These are phyloP conservation scores for Enteromius radiatus DNA, from an alignment of 2,797 vertebrate genomes.

Conservation along the genomic window DNA sequence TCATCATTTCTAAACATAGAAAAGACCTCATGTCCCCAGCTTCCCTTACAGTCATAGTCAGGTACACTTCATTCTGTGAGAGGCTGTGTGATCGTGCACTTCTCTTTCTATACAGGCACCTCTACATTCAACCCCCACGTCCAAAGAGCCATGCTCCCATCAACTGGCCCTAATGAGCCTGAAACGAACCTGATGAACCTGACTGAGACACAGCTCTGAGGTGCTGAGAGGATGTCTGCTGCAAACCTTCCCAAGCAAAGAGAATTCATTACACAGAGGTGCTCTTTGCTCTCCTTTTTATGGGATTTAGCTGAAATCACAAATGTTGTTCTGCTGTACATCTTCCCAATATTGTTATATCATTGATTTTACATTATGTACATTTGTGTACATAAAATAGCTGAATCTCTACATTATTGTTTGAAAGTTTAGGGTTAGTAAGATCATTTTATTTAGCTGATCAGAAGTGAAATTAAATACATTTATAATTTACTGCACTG, in stretches of 20 bases:
- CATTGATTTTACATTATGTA: neutral
- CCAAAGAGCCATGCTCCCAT: constrained; percentile 43
- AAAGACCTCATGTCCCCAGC: constrained; percentile 4
- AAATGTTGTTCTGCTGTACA: neutral
- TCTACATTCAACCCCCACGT: constrained; percentile 38
- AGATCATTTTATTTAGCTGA: neutral
- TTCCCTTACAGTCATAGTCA: constrained; percentile 10
- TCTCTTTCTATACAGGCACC: constrained; percentile 32
- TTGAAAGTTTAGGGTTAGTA: neutral
- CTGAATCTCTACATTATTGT: neutral
- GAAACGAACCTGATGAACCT: constrained; percentile 59
- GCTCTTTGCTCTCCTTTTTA: constrained; percentile 17
- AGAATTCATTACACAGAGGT: constrained; percentile 21
- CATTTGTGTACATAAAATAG: neutral
- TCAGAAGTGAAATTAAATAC: neutral
- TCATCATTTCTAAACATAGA: constrained; percentile 22
- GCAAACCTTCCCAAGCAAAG: constrained; percentile 10
- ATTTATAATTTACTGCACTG: neutral
- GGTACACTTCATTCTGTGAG: constrained; percentile 30
- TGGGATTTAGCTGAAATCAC: neutral
- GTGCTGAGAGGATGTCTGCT: constrained; percentile 5
- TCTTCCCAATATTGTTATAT: neutral
- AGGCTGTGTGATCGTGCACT: neutral
- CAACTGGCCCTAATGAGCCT: constrained; percentile 61
- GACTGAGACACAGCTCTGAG: constrained; percentile 46